Base-by-base conservation (phyloP, 2,888 invertebrate species). In the Amblyjoppa proteus region DNA sequence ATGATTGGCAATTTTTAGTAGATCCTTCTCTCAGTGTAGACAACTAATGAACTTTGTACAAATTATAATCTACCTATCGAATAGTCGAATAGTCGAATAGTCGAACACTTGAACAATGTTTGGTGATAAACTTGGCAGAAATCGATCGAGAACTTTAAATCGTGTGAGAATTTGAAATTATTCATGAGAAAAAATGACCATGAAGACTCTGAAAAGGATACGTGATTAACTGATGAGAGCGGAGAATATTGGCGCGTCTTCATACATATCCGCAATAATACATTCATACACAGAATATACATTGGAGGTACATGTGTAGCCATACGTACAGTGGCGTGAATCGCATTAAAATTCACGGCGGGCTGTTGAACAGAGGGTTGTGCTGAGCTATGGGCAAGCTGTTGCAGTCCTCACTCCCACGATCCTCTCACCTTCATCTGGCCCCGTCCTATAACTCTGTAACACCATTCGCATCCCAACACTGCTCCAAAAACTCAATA, bases 381-480 rank as follows among this genome's bases (percentile, higher is more conserved):
- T 80, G 88, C 87, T 92, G 92, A 92, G 92, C 91, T 92, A 92
- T 92, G 91, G 90, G 92, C 92, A 92, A 92, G 92, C 92, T 92
- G 92, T 92, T 92, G 92, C 92, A 58, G 90, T 87, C 87, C 86
- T 68, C 34, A 80, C 80, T 74, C 75, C 61, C 70, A 58, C 38
- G 41, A 45, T 61, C 41, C 64, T 84, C 41, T 61, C 34, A 25
- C 41, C 71, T 53, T 61, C 28, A 73, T 61, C 45, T 80, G 61
- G 34, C 49, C 69, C 71, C 13, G 16, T 38, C 31, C 34, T 64
- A 34, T 34, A 64, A n/a, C 34, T 31, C 64, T 16, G 16, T n/a
- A n/a, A 64, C n/a, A 11, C 64, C n/a, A 16, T 31, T 56, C n/a
- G 25, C 56, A 56, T 25, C 56, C 25, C n/a, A n/a, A 34, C 34